Percentiles rank a stretch among this genome's conserved stretches.
Conservation (phyloP, 2,888 invertebrate species). For the Quadriops clusia region DNA sequence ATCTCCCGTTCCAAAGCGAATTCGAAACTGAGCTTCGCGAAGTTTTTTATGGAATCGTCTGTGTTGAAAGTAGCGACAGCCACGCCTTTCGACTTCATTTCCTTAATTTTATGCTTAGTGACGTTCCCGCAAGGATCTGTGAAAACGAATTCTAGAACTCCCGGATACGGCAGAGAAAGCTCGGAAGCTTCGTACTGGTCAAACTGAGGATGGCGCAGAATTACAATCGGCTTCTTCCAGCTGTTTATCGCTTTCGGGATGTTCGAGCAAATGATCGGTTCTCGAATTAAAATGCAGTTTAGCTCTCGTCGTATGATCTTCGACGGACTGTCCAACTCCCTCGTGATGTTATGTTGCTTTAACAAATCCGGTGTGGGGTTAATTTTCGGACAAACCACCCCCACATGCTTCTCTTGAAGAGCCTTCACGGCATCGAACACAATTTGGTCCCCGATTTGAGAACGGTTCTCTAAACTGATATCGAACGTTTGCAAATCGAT, state of each 20-base stretch:
- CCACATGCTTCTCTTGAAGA: constrained; percentile 92
- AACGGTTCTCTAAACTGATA: constrained; percentile 89
- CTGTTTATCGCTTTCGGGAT: constrained; percentile 89
- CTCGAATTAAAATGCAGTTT: constrained; percentile 70
- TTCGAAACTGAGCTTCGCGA: constrained; percentile 90
- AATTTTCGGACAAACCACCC: constrained; percentile 97
- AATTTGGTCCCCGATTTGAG: constrained; percentile 88
- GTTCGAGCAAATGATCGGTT: constrained; percentile 82
- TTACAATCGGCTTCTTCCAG: constrained; percentile 95
- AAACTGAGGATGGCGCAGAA: constrained; percentile 96
- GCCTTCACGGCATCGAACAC: constrained; percentile 96
- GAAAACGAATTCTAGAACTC: constrained; percentile 76
- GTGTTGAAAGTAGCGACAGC: constrained; percentile 95
- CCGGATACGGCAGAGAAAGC: constrained; percentile 85
- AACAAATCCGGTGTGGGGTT: constrained; percentile 96
- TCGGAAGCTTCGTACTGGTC: constrained; percentile 97
- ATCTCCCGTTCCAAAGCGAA: constrained; percentile 75
- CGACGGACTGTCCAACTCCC: constrained; percentile 88
- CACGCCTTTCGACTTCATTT: constrained; percentile 79
- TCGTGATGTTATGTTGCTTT: constrained; percentile 74
- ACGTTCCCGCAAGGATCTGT: constrained; percentile 52
- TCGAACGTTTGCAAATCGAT: constrained; percentile 90
- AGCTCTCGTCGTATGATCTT: constrained; percentile 81
- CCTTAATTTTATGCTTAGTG: constrained; percentile 65
- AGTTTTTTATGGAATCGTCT: constrained; percentile 83